Conservation (phyloP, 2,113 vertebrate genomes). For the Semicossyphus pulcher region DNA sequence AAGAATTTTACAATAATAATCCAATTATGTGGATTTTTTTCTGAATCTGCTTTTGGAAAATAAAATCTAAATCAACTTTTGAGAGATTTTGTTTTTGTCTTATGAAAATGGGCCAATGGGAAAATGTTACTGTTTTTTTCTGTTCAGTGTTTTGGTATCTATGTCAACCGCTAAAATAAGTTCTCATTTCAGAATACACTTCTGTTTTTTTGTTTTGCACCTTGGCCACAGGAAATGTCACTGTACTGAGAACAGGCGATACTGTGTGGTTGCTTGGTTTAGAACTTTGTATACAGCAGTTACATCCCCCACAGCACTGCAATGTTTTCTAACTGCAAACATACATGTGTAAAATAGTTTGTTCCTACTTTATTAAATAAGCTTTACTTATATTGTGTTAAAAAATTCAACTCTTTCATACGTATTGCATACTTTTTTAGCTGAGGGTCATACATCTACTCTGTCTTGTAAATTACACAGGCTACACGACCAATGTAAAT, state of each 20-base stretch:
- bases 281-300: neutral
- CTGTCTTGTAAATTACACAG: no score
- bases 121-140: neutral
- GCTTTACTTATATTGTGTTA: neutral
- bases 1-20: constrained; percentile 35
- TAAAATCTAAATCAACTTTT: constrained; percentile 35
- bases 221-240: constrained; percentile 29
- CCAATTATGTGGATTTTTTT: neutral
- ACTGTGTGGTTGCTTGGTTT: neutral
- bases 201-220: constrained; percentile 34
- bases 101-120: neutral
- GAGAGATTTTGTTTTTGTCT: neutral
- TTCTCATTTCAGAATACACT: constrained; percentile 54
- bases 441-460: no score
- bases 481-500: neutral
- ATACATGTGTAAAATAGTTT: neutral
- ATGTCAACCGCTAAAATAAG: constrained; percentile 9
- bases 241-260: neutral
- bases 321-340: neutral
- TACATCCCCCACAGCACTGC: neutral
- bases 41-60: constrained; percentile 29
- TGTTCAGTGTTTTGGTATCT: neutral
- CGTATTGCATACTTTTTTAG: neutral
- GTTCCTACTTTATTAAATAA: neutral
- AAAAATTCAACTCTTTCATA: neutral